These are phyloP conservation scores for Drosophila aldrichi DNA, from an alignment of 2,888 invertebrate species.

Conservation along the genomic window DNA sequence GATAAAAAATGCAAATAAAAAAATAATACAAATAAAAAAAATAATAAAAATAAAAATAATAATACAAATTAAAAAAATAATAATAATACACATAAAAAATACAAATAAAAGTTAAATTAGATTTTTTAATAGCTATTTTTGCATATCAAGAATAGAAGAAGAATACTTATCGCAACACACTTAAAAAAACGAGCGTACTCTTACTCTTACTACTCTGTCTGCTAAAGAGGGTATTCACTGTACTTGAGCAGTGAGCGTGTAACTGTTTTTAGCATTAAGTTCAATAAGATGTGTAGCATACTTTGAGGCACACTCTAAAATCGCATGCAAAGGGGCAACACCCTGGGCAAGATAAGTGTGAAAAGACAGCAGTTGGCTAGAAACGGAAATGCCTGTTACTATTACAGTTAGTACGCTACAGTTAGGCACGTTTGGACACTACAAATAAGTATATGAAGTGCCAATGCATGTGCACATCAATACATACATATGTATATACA, in stretches of 20 bases:
- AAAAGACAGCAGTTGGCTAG: constrained; percentile 16
- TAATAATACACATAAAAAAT: too few species aligned
- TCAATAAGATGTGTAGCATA: constrained; percentile 63
- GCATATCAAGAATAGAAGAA: too few species aligned
- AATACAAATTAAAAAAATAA: too few species aligned
- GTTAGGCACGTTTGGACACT: constrained; percentile 59
- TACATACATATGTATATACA: constrained; percentile 13
- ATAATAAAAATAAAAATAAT: too few species aligned
- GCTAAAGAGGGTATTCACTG: neutral
- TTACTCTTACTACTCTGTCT: too few species aligned
- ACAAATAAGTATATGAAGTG: constrained; percentile 35
- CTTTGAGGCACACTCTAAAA: constrained; percentile 55
- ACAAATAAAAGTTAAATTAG: too few species aligned
- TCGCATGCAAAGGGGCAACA: constrained; percentile 1
- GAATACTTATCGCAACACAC: too few species aligned
- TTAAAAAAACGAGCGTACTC: too few species aligned
- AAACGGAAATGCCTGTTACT: constrained; percentile 61
- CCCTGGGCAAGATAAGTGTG: constrained; percentile 1
- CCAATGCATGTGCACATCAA: constrained; percentile 27
- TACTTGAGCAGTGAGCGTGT: neutral
- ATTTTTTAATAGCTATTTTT: too few species aligned
- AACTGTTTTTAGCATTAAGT: constrained; percentile 1
- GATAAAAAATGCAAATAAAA: too few species aligned
- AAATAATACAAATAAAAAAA: too few species aligned
- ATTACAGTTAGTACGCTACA: constrained; percentile 32